Conservation (phyloP, 2,888 invertebrate genomes). For the Neocrepidodera transversa region DNA sequence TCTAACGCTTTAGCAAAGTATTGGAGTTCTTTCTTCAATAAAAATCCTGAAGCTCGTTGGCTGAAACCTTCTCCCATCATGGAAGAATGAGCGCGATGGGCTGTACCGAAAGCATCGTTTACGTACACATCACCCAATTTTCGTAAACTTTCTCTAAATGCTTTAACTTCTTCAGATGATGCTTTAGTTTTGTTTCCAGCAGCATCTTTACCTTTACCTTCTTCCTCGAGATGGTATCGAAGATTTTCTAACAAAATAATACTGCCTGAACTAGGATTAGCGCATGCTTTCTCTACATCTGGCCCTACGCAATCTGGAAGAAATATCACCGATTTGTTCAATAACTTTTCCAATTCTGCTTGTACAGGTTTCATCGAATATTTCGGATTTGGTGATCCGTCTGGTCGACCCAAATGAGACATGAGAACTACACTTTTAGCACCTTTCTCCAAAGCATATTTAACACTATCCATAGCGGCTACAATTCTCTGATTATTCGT, state of each 20-base stretch:
- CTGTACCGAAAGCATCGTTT: constrained; percentile 99
- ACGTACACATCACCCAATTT: constrained; percentile 98
- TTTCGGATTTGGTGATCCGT: constrained; percentile 86
- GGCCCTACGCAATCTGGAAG: constrained; percentile 91
- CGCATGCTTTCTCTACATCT: constrained; percentile 90
- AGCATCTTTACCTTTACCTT: constrained; percentile 94
- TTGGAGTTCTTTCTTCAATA: constrained; percentile 94
- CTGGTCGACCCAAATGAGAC: constrained; percentile 98
- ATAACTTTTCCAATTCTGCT: constrained; percentile 83
- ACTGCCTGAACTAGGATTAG: constrained; percentile 83
- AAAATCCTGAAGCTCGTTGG: constrained; percentile 92
- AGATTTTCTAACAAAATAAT: constrained; percentile 96
- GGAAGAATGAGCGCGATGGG: constrained; percentile 89
- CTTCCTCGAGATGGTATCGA: constrained; percentile 96
- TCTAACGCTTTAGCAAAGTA: constrained; percentile 98
- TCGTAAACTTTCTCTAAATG: constrained; percentile 86
- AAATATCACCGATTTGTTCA: constrained; percentile 77
- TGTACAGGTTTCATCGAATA: constrained; percentile 94
- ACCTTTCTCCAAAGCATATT: constrained; percentile 90
- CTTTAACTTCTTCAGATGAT: constrained; percentile 80
- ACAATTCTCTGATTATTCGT: constrained; percentile 98
- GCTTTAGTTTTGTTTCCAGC: constrained; percentile 93
- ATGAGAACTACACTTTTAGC: constrained; percentile 96
- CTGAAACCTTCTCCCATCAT: constrained; percentile 95
- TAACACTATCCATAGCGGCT: constrained; percentile 90